A percentile compares a stretch with the other conserved stretches of the same genome.
Conservation (phyloP, 2,888 invertebrate genomes). For the Saturnia japonica region DNA sequence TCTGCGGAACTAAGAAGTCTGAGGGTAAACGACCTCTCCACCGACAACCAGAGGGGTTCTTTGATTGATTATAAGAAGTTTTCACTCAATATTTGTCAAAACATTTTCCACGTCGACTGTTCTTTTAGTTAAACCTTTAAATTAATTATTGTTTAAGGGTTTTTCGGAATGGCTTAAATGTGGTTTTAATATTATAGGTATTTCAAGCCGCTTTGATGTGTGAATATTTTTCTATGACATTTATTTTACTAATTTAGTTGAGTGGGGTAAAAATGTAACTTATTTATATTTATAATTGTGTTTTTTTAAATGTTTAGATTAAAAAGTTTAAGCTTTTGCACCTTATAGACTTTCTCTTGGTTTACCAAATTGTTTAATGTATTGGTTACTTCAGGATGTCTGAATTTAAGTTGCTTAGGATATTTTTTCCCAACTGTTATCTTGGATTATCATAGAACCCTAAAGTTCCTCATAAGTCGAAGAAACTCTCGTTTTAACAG, state of each 20-base stretch:
- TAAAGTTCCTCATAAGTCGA: too few species aligned
- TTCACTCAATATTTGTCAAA: conserved; percentile 70
- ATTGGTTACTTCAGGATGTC: too few species aligned
- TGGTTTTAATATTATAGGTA: conserved; percentile 7
- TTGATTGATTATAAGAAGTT: conserved; percentile 65
- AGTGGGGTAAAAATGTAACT: background rate
- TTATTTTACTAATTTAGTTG: background rate
- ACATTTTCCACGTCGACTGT: conserved; percentile 58
- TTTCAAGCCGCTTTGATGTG: conserved; percentile 2
- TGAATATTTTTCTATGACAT: background rate
- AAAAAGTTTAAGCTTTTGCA: too few species aligned
- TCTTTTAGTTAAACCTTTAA: conserved; percentile 37
- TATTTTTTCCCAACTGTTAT: too few species aligned
- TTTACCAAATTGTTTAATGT: too few species aligned
- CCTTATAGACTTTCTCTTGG: too few species aligned
- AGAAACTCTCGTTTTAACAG: too few species aligned
- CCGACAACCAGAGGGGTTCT: conserved; percentile 35
- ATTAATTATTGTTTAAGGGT: conserved; percentile 23
- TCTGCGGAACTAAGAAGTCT: conserved; percentile 53
- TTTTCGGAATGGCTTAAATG: background rate
- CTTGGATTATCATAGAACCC: too few species aligned
- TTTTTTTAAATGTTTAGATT: too few species aligned
- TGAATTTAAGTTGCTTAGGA: too few species aligned
- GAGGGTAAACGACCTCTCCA: conserved; percentile 66
- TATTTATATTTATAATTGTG: background rate